Evolutionary conservation across 2,797 vertebrate genomes (phyloP).

Genomic region (Siniperca obscura): DNA sequence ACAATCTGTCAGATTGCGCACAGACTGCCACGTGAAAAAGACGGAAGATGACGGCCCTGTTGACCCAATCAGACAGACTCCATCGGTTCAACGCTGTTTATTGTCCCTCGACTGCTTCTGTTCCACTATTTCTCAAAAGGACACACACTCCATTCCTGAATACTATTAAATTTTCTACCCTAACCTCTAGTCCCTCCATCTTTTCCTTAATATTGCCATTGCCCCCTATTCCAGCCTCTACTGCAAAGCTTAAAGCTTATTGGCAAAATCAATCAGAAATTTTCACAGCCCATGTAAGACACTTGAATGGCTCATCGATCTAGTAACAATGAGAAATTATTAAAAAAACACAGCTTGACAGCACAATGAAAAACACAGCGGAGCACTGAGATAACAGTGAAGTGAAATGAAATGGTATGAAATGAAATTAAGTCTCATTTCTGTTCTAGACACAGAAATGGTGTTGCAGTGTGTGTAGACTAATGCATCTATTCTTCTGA

Average conservation of each 20-base stretch:
- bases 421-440: constrained; percentile 47
- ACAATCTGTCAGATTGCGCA: constrained; percentile 22
- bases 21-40: constrained; percentile 11
- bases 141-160: constrained; percentile 17
- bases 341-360: constrained; percentile 49
- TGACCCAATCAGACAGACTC: constrained; percentile 25
- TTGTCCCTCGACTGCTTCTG: constrained; percentile 4
- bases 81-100: background rate
- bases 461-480: constrained; percentile 20
- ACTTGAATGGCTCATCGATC: constrained; percentile 61
- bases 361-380: constrained; percentile 32
- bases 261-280: constrained; percentile 64
- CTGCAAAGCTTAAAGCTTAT: constrained; percentile 36
- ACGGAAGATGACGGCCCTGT: background rate
- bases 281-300: constrained; percentile 38
- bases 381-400: constrained; percentile 25
- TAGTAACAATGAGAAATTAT: constrained; percentile 41
- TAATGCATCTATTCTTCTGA: constrained; percentile 33
- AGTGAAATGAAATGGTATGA: constrained; percentile 53
- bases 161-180: constrained; percentile 31
- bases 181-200: constrained; percentile 48
- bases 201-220: constrained; percentile 17
- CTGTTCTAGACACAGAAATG: constrained; percentile 24
- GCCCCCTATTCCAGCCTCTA: constrained; percentile 7
- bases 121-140: constrained; percentile 9